Percentiles rank a stretch among this genome's conserved stretches.
Conservation (phyloP, 37 sponge, comb jelly and placozoan species). For the Cladorhizidae sp. region DNA sequence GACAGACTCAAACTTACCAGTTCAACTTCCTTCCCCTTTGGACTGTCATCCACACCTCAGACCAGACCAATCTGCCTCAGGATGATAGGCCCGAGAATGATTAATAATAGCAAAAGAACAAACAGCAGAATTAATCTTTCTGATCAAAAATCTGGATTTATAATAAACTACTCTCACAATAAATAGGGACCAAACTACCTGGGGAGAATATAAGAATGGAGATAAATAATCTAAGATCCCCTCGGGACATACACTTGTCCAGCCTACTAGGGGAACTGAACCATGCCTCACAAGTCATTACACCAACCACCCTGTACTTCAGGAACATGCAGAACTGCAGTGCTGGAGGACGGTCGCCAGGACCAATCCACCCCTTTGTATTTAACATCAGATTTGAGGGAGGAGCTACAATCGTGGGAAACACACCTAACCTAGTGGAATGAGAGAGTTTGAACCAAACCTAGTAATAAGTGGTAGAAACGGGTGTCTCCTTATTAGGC, state of each 20-base stretch:
- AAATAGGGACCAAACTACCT: conserved; percentile 39
- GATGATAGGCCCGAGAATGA: conserved; percentile 23
- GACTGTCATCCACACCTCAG: conserved; percentile 50
- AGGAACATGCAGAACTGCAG: conserved; percentile 26
- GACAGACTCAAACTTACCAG: conserved; percentile 9
- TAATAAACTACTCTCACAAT: conserved; percentile 24
- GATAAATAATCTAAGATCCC: not conserved
- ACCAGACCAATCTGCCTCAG: conserved; percentile 26
- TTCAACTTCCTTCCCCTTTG: conserved; percentile 61
- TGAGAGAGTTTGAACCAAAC: too few relatives aligned
- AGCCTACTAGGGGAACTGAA: conserved; percentile 36
- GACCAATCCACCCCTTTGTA: not conserved
- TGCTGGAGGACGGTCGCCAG: conserved; percentile 1
- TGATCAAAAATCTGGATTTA: conserved; percentile 42
- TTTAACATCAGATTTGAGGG: not conserved
- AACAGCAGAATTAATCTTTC: too few relatives aligned
- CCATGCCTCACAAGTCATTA: conserved; percentile 20
- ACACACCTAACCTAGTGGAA: conserved; percentile 30
- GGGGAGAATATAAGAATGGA: conserved; percentile 24
- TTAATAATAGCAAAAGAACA: too few relatives aligned
- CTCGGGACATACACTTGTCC: conserved; percentile 14
- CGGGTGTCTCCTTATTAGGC: conserved; percentile 49
- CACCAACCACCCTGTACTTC: conserved; percentile 33
- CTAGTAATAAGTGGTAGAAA: conserved; percentile 17
- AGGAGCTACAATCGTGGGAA: conserved; percentile 52